phyloP scores from a whole-genome alignment of 2,113 vertebrate genomes.

The Myiozetetes cayanensis region DNA sequence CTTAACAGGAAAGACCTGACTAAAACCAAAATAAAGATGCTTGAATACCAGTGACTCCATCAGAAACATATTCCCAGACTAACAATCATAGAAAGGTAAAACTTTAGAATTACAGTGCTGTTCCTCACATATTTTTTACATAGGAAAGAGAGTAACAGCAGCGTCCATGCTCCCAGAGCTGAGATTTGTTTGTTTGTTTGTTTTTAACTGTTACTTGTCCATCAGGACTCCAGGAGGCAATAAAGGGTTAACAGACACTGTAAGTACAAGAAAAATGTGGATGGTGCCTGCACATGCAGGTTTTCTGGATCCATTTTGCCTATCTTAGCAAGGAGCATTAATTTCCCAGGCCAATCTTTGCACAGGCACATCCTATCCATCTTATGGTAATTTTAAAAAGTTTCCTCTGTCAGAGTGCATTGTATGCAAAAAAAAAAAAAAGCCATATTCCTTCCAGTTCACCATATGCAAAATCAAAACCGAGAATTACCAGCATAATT shows the following conservation, averaged over 20 bases:
- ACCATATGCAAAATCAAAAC: neutral
- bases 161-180: neutral
- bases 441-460: neutral
- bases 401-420: neutral
- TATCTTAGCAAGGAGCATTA: neutral
- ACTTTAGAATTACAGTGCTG: neutral
- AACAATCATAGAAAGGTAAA: neutral
- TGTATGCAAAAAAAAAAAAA: neutral
- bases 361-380: neutral
- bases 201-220: neutral
- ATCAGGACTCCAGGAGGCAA: neutral
- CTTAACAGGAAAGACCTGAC: neutral
- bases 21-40: neutral
- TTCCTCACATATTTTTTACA: neutral
- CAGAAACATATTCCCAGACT: neutral
- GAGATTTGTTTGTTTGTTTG: neutral
- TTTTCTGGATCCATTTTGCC: neutral
- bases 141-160: neutral
- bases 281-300: neutral
- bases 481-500: neutral
- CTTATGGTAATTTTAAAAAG: neutral
- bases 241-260: neutral
- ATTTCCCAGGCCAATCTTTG: neutral
- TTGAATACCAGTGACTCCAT: neutral
- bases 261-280: neutral